Evolutionary conservation across 2,113 vertebrate genomes (phyloP).

Genomic region (Coreoperca whiteheadi): DNA sequence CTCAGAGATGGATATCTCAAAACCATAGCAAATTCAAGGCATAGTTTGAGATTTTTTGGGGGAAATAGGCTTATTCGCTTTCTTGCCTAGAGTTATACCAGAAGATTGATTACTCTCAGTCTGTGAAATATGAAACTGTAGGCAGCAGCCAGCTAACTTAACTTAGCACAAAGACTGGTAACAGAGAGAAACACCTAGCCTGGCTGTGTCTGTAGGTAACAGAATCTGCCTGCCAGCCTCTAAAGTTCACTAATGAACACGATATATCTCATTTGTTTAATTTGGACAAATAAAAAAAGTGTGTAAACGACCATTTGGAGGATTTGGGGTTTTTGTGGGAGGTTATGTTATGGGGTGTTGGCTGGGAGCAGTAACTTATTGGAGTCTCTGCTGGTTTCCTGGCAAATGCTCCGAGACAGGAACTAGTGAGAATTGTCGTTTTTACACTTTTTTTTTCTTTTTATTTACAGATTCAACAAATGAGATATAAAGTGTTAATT

Average conservation of each 20-base stretch:
- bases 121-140: background rate
- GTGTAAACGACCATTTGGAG: background rate
- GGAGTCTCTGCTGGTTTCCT: background rate
- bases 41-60: background rate
- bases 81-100: background rate
- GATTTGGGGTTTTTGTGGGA: background rate
- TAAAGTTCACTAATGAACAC: background rate
- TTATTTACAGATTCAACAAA: background rate
- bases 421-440: background rate
- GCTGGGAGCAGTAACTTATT: background rate
- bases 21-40: background rate
- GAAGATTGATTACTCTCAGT: background rate
- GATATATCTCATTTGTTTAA: background rate
- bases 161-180: background rate
- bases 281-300: background rate
- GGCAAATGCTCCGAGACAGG: background rate
- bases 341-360: too few species aligned
- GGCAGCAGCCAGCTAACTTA: slow-evolving; percentile 9
- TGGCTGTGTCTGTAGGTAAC: background rate
- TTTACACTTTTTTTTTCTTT: background rate
- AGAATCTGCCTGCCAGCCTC: background rate
- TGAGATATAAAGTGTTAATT: background rate
- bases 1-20: background rate
- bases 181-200: background rate
- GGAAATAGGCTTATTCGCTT: background rate